phyloP scores from a whole-genome alignment of 2,888 invertebrate species.

The Lobophora halterata region DNA sequence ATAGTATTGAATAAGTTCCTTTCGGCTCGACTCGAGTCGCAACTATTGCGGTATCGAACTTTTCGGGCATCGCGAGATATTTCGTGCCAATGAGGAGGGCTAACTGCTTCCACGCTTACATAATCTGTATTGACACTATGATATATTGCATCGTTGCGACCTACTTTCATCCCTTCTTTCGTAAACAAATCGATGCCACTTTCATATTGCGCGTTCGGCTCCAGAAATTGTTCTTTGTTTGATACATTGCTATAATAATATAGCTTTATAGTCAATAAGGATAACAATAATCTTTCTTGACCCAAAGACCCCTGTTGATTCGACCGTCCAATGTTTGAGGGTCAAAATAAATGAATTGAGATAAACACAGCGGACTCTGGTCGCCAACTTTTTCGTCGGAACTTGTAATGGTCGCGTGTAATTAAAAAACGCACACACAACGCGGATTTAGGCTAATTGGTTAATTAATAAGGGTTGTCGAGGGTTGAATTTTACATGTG shows the following conservation, averaged over 20 bases:
- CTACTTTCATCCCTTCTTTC: conserved; percentile 23
- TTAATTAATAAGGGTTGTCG: conserved; percentile 71
- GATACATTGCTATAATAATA: too few species aligned
- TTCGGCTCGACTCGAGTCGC: conserved; percentile 24
- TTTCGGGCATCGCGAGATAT: conserved; percentile 31
- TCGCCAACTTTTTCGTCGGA: conserved; percentile 48
- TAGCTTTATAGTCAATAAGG: too few species aligned
- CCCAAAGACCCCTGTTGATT: conserved; percentile 40
- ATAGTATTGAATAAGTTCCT: conserved; percentile 36
- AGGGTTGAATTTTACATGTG: conserved; percentile 59
- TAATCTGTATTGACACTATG: conserved; percentile 29
- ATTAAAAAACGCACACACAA: conserved; percentile 67
- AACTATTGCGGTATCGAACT: conserved; percentile 35
- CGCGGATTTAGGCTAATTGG: conserved; percentile 70
- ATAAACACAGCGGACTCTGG: conserved; percentile 46
- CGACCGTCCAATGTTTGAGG: conserved; percentile 44
- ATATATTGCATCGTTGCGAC: conserved; percentile 25
- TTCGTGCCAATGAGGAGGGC: conserved; percentile 32
- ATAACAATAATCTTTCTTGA: conserved; percentile 9
- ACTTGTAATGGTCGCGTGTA: conserved; percentile 55
- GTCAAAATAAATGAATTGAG: conserved; percentile 49
- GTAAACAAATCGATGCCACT: conserved; percentile 19
- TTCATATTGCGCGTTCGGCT: too few species aligned
- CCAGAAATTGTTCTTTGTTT: too few species aligned
- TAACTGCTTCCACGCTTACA: conserved; percentile 24